A percentile compares a stretch with the other conserved stretches of the same genome.
Evolutionary conservation across 2,113 vertebrate species (phyloP).

Genomic region (Elachura formosa): DNA sequence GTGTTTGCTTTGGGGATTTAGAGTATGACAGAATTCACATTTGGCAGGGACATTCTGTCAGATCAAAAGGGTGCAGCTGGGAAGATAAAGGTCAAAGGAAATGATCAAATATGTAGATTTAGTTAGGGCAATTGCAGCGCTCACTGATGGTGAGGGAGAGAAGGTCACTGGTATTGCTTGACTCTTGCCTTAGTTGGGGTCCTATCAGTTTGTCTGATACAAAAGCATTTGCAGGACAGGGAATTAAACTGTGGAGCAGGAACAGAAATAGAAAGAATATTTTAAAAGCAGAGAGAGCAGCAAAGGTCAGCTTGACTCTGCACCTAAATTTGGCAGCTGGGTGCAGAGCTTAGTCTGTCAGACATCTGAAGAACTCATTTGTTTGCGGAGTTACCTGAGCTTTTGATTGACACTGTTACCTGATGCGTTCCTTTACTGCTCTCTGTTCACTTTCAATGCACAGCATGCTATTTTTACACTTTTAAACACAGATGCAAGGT

Average conservation of each 20-base stretch:
- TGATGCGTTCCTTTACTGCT: neutral
- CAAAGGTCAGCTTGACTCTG: slow-evolving; percentile 44
- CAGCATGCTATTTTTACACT: slow-evolving; percentile 18
- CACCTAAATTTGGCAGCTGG: slow-evolving; percentile 44
- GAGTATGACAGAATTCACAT: neutral
- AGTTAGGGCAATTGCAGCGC: neutral
- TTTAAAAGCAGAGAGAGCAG: slow-evolving; percentile 19
- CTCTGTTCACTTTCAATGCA: neutral
- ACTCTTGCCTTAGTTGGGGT: neutral
- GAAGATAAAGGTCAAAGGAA: slow-evolving; percentile 17
- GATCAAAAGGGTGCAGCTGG: neutral
- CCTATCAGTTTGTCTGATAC: neutral
- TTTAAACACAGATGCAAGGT: neutral
- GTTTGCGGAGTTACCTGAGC: slow-evolving; percentile 59
- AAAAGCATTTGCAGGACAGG: neutral
- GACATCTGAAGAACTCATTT: slow-evolving; percentile 58
- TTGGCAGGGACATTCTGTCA: neutral
- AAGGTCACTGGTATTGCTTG: neutral
- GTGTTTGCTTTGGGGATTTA: neutral
- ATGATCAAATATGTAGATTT: slow-evolving; percentile 15
- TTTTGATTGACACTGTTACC: slow-evolving; percentile 13
- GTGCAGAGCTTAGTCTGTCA: slow-evolving; percentile 4
- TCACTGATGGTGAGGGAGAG: neutral
- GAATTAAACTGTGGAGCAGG: neutral
- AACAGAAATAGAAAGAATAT: slow-evolving; percentile 69